Conservation (phyloP, 2,113 vertebrate genomes). For the Cercopithecus mona region DNA sequence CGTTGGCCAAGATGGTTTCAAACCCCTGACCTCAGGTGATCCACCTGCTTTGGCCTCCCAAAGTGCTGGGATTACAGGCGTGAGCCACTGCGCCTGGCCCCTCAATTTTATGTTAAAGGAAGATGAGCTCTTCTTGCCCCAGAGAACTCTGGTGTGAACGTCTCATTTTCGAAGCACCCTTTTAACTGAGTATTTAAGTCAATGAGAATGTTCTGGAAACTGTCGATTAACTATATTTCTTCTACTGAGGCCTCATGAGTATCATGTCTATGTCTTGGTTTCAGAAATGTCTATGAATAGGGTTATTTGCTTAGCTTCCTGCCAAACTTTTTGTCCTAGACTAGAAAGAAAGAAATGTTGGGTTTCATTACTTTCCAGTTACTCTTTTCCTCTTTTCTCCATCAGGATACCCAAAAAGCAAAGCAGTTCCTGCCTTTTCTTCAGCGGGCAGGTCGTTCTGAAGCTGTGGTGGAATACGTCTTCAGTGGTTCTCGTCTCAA, state of each 20-base stretch:
- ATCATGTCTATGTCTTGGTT: neutral
- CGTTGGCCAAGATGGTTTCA: too few relatives aligned
- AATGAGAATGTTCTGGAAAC: slow-evolving; percentile 20
- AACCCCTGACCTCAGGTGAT: too few relatives aligned
- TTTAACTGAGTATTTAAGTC: neutral
- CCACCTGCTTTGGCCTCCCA: too few relatives aligned
- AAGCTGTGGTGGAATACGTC: slow-evolving; percentile 97
- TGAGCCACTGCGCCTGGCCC: too few relatives aligned
- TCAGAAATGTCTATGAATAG: neutral
- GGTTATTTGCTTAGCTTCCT: neutral
- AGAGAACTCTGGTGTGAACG: neutral
- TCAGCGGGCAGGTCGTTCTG: slow-evolving; percentile 95
- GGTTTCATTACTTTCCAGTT: neutral
- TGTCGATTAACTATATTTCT: neutral
- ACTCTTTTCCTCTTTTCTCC: neutral
- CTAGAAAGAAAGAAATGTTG: neutral
- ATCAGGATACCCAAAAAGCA: slow-evolving; percentile 96
- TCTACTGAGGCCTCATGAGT: neutral
- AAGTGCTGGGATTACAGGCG: too few relatives aligned
- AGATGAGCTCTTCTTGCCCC: neutral
- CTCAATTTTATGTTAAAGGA: neutral
- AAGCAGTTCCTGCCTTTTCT: slow-evolving; percentile 98
- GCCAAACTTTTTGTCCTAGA: neutral
- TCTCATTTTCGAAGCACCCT: slow-evolving; percentile 19
- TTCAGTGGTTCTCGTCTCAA: slow-evolving; percentile 98